Conservation (phyloP, 2,113 vertebrate species). For the Melanocharis versteri region DNA sequence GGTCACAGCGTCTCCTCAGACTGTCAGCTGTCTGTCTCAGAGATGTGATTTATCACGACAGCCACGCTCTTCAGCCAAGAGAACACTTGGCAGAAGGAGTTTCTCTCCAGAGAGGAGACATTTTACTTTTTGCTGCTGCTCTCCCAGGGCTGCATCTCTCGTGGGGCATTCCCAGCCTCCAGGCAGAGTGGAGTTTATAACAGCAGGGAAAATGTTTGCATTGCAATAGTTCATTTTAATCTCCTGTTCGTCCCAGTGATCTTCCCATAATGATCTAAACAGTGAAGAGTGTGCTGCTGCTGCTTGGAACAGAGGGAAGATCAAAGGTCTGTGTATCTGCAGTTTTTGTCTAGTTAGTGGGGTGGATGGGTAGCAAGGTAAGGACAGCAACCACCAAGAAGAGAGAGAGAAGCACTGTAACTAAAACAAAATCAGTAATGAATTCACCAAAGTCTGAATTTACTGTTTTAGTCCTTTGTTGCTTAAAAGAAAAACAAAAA, state of each 20-base stretch:
- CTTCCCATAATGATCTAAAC: background rate
- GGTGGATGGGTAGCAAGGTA: background rate
- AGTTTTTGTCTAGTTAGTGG: background rate
- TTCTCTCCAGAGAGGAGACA: background rate
- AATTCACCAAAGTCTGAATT: background rate
- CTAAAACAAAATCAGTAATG: background rate
- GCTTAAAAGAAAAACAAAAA: background rate
- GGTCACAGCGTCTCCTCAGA: background rate
- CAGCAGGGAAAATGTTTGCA: background rate
- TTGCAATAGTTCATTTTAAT: background rate
- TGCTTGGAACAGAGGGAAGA: background rate
- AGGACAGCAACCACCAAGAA: background rate
- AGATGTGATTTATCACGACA: background rate
- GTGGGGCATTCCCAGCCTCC: background rate
- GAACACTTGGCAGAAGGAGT: background rate
- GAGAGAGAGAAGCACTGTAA: background rate
- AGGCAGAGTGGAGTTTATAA: background rate
- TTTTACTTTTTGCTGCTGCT: background rate
- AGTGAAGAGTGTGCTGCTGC: background rate
- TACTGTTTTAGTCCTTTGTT: background rate
- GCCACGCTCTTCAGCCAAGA: background rate
- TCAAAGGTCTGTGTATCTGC: background rate
- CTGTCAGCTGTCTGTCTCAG: background rate
- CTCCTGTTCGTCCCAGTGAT: background rate
- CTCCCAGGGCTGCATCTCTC: background rate